Base-by-base conservation (phyloP, 2,888 invertebrate species). In the Villa cingulata region DNA sequence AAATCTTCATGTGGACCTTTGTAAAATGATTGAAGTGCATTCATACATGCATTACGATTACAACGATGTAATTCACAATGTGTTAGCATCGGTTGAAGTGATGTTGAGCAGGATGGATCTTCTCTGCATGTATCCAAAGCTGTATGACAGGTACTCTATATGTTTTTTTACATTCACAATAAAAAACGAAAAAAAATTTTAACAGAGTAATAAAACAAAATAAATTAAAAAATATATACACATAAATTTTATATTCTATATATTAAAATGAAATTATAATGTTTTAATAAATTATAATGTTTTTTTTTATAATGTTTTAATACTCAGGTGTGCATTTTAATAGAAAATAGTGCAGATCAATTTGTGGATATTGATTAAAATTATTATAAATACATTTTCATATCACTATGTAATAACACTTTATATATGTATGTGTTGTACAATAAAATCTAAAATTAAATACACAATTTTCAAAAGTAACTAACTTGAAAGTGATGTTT, bases 21-120 rank as follows among this genome's bases (percentile, higher is more conserved):
- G 71, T 90, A 91, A 72, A 91, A 90, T 48, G 80, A 80, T 64
- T 89, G 82, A 58, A 91, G 70, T 45, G 89, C 85, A 54, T 81
- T 77, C 89, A 89, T 89, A 70, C 91, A 91, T 50, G 86, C 83
- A 62, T 86, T 85, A 53, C 87, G 75, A 65, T 85, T 83, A 70
- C 90, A 91, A 56, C 80, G 73, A 56, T 76, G 74, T 59, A 75
- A 70, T 62, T 86, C 86, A 64, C 91, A 91, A 66, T 83, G 82
- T 70, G 81, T 83, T 59, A 90, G 75, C 57, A 90, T 84, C n/a
- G 88, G 86, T 45, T 86, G 83, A 60, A 90, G 72, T 48, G 86
- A 78, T 58, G 76, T 74, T 64, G 81, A 79, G 66, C 90, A 90
- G 62, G 81, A 81, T 59, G 78, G 76, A 72, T 89, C 83, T 68